A percentile compares a stretch with the other conserved stretches of the same genome.
Evolutionary conservation across 1,140 invertebrate species (phyloP).

Genomic region (Aricia agestis): DNA sequence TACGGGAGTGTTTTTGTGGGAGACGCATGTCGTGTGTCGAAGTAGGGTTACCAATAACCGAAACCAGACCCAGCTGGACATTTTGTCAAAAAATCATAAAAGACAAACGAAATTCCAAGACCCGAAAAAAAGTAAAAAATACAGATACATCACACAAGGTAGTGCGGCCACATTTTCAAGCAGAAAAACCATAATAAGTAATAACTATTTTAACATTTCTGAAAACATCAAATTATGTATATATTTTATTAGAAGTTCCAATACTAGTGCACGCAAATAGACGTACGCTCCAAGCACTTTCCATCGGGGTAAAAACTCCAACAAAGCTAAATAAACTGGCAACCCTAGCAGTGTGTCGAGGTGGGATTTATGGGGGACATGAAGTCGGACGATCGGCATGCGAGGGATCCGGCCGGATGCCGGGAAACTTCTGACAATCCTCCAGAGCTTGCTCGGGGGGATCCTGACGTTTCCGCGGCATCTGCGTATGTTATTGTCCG

Average conservation of each 20-base stretch:
- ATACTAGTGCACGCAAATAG: too few relatives aligned
- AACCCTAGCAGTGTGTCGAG: neutral
- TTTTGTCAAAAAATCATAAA: too few relatives aligned
- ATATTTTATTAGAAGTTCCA: too few relatives aligned
- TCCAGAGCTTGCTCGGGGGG: constrained; percentile 7
- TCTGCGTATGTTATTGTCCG: constrained; percentile 1
- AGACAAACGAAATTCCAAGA: too few relatives aligned
- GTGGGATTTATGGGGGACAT: constrained; percentile 7
- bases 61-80: neutral
- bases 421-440: constrained; percentile 13
- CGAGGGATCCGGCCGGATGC: constrained; percentile 12
- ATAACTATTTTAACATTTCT: too few relatives aligned
- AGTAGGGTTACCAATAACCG: neutral
- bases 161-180: too few relatives aligned
- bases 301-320: too few relatives aligned
- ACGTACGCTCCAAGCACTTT: too few relatives aligned
- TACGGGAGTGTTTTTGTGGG: constrained; percentile 24
- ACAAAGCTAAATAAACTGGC: neutral
- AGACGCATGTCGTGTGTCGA: constrained; percentile 17
- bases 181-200: too few relatives aligned
- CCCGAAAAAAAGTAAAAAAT: too few relatives aligned
- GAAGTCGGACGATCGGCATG: neutral
- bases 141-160: too few relatives aligned
- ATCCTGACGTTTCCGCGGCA: neutral
- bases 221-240: too few relatives aligned